These are phyloP conservation scores for Tyrophagus putrescentiae DNA, from an alignment of 1,140 invertebrate species.

Conservation along the genomic window DNA sequence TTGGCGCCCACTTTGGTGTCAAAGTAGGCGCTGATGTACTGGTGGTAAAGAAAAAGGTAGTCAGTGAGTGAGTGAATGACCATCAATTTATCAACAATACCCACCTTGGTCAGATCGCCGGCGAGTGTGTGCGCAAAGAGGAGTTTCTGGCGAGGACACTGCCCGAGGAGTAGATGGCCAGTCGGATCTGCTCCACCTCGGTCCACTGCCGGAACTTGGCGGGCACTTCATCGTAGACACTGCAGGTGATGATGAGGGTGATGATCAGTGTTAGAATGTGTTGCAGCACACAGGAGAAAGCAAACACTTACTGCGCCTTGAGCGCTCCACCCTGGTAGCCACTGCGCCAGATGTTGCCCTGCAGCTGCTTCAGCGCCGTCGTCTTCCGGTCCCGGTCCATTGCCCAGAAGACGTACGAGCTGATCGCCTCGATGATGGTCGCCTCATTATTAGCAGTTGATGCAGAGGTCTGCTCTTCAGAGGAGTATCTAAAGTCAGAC, in stretches of 20 bases:
- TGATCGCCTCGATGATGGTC: slow-evolving; percentile 31
- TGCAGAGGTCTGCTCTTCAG: too few species aligned
- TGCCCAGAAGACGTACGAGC: slow-evolving; percentile 52
- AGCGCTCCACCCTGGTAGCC: slow-evolving; percentile 60
- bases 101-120: slow-evolving; percentile 56
- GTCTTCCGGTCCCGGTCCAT: slow-evolving; percentile 66
- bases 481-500: too few species aligned
- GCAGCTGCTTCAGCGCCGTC: slow-evolving; percentile 62
- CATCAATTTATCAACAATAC: not conserved
- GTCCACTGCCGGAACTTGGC: slow-evolving; percentile 53
- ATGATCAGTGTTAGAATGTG: not conserved
- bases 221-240: slow-evolving; percentile 69
- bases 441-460: slow-evolving; percentile 29
- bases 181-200: slow-evolving; percentile 41
- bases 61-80: not conserved
- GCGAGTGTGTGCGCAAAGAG: slow-evolving; percentile 57
- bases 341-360: slow-evolving; percentile 71
- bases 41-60: slow-evolving; percentile 19
- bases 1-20: slow-evolving; percentile 71
- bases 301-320: slow-evolving; percentile 66
- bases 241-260: slow-evolving; percentile 35
- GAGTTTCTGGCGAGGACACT: slow-evolving; percentile 78
- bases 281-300: not conserved
- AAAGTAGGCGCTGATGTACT: slow-evolving; percentile 62
- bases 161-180: slow-evolving; percentile 83